A percentile compares a stretch with the other conserved stretches of the same genome.
These are phyloP conservation scores for Heliconius hermathena DNA, from an alignment of 1,140 invertebrate genomes.

Conservation along the genomic window DNA sequence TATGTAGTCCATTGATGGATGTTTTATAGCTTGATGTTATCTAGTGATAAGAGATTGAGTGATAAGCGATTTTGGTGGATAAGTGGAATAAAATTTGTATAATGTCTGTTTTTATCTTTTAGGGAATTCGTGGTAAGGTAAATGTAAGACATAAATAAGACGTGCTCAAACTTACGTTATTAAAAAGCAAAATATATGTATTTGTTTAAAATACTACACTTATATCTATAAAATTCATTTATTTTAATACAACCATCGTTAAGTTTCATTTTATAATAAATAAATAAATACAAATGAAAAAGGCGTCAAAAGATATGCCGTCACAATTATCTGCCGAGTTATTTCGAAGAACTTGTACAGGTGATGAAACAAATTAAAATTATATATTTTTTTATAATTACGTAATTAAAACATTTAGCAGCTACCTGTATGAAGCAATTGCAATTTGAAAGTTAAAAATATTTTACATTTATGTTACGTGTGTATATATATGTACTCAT, in stretches of 20 bases:
- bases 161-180: too few relatives aligned
- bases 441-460: slow-evolving; percentile 2
- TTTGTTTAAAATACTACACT: too few relatives aligned
- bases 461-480: not conserved
- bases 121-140: too few relatives aligned
- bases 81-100: not conserved
- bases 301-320: not conserved
- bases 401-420: slow-evolving; percentile 1
- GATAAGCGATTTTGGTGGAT: not conserved
- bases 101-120: too few relatives aligned
- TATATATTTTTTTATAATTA: not conserved
- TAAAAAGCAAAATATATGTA: too few relatives aligned
- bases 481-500: not conserved
- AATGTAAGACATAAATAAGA: too few relatives aligned
- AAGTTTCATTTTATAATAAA: too few relatives aligned
- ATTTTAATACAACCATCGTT: too few relatives aligned
- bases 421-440: not conserved
- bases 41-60: not conserved
- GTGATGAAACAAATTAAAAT: not conserved
- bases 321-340: not conserved
- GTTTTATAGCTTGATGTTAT: not conserved
- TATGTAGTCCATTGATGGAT: not conserved
- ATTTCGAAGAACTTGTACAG: not conserved
- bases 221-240: too few relatives aligned
- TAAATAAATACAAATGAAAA: not conserved